phyloP scores from a whole-genome alignment of 2,113 vertebrate species.

The Cyrtonyx montezumae region DNA sequence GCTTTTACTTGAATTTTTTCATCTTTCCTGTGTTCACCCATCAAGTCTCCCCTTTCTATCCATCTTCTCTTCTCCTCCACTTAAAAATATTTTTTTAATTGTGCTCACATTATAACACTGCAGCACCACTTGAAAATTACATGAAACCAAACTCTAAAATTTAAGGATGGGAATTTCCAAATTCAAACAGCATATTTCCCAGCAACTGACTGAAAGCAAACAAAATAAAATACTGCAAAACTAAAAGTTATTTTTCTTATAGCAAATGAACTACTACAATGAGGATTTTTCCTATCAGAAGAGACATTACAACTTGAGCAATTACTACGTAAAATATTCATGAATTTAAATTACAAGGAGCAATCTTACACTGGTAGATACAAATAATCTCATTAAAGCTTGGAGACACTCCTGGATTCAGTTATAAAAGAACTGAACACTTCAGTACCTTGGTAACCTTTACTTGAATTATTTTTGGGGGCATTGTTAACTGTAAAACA shows the following conservation, averaged over 20 bases:
- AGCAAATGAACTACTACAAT: neutral
- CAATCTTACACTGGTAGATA: neutral
- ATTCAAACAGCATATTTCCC: neutral
- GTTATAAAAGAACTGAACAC: neutral
- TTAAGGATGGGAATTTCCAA: neutral
- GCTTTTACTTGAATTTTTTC: neutral
- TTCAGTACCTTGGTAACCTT: neutral
- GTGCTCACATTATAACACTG: neutral
- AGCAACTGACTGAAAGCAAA: neutral
- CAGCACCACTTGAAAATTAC: neutral
- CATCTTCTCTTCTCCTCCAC: neutral
- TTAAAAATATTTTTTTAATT: neutral
- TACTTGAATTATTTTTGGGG: neutral
- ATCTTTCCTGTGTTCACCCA: neutral
- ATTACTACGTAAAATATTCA: conserved; percentile 10
- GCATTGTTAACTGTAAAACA: neutral
- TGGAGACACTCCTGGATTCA: neutral
- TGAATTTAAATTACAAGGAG: neutral
- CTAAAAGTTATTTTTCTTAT: neutral
- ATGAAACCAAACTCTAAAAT: neutral
- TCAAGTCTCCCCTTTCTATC: neutral
- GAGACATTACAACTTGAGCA: neutral
- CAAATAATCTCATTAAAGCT: conserved; percentile 16
- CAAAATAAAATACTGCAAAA: rapidly evolving
- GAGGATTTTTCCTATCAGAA: neutral